Evolutionary conservation across 2,797 vertebrate genomes (phyloP), one percentile per base, ranked within the genome.

Genomic region (Syngnathus rostellatus): DNA sequence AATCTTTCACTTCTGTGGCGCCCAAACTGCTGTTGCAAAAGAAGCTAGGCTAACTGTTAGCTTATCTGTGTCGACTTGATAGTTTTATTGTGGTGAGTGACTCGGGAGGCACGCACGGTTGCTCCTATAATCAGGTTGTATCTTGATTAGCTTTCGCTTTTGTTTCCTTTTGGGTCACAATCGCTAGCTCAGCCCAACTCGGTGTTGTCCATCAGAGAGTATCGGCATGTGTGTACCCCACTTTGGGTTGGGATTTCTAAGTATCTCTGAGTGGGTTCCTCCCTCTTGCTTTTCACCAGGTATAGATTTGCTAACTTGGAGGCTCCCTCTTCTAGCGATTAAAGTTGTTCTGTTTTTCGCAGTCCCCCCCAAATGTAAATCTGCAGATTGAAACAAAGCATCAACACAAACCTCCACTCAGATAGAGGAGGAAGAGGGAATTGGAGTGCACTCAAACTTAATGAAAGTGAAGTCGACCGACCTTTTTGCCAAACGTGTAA

Each of bases 401-500:
- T 68, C 12, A 23, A 75, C 14, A 21, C 68, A 75, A 63, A 72
- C 54, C 63, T 8, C 41, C 60, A 38, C 43, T 63, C 64, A 65
- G 65, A 75, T 8, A 25, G 25, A 70, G 43, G 53, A 71, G 48
- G 68, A 68, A 12, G 59, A 41, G 68, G 41, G 41, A 46, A 16
- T 46, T 46, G 16, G 31, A 51, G 72, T 72, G 68, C 40, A 75
- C 67, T 76, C 75, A 73, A 66, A 68, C 23, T 31, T 63, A 77
- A 81, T 41, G 67, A 71, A 72, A 66, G 55, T 73, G 76, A 81
- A 83, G 66, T 77, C 77, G 66, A 11, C 70, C 83, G 83, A 86
- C 82, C 82, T 87, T 85, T 14, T 71, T 64, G 31, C 72, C 2
- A 57, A 84, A 84, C 67, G 79, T 76, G 70, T 69, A 77, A 74